Conservation (phyloP, 2,888 invertebrate genomes). For the Orthonevra nobilis region DNA sequence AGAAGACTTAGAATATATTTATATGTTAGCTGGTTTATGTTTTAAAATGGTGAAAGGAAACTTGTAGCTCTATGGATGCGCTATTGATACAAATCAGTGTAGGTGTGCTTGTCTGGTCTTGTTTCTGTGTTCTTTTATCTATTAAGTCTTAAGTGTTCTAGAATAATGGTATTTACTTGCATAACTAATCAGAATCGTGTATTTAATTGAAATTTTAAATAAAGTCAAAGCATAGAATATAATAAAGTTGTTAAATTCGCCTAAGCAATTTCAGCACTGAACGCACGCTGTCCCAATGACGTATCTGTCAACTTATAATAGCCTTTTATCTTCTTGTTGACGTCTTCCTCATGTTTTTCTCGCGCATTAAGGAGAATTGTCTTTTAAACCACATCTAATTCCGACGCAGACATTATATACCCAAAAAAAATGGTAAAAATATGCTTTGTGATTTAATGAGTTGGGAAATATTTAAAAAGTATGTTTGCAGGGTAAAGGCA, state of each 20-base stretch:
- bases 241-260: too few relatives aligned
- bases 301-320: conserved; percentile 3
- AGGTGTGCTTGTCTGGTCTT: conserved; percentile 6
- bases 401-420: too few relatives aligned
- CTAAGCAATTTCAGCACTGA: too few relatives aligned
- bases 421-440: conserved; percentile 49
- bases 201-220: conserved; percentile 5
- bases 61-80: conserved; percentile 1
- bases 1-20: too few relatives aligned
- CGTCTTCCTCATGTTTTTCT: conserved; percentile 46
- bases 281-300: not conserved
- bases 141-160: not conserved
- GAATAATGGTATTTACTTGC: too few relatives aligned
- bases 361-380: too few relatives aligned
- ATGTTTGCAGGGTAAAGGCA: conserved; percentile 75
- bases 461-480: not conserved
- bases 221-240: too few relatives aligned
- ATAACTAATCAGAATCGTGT: not conserved
- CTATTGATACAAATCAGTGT: conserved; percentile 10
- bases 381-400: too few relatives aligned
- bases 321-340: conserved; percentile 33
- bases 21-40: too few relatives aligned
- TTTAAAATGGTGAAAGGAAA: too few relatives aligned
- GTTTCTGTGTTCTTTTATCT: not conserved
- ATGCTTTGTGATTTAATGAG: not conserved